A percentile compares a stretch with the other conserved stretches of the same genome.
Evolutionary conservation across 2,113 vertebrate species (phyloP).

Genomic region (Montifringilla adamsi): DNA sequence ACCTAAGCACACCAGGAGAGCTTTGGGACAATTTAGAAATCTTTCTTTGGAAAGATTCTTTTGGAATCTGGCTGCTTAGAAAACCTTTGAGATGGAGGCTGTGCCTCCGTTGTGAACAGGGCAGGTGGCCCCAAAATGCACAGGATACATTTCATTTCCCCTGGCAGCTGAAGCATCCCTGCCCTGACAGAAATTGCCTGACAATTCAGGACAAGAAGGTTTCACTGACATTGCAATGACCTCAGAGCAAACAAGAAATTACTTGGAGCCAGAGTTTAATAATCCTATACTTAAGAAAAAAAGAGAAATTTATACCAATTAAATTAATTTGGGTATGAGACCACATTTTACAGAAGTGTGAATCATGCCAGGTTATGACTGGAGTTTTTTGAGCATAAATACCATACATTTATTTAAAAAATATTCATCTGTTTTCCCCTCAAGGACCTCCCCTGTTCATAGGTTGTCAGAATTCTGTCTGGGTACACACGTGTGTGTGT

Average conservation of each 20-base stretch:
- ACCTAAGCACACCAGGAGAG: neutral
- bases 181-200: neutral
- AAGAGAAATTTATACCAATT: neutral
- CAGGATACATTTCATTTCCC: neutral
- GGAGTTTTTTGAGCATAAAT: neutral
- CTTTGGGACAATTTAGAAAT: neutral
- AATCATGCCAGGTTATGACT: neutral
- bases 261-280: neutral
- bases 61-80: neutral
- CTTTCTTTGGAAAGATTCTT: neutral
- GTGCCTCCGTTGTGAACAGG: neutral
- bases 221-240: neutral
- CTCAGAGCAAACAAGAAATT: neutral
- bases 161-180: neutral
- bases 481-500: fast-evolving
- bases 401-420: neutral
- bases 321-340: neutral
- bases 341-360: neutral
- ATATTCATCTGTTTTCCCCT: neutral
- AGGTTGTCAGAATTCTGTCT: neutral
- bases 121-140: neutral
- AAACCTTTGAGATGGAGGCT: neutral
- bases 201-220: neutral
- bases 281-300: neutral
- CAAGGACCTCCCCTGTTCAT: neutral